These are phyloP conservation scores for Falcunculus frontatus DNA, from an alignment of 2,113 vertebrate species.

Conservation along the genomic window DNA sequence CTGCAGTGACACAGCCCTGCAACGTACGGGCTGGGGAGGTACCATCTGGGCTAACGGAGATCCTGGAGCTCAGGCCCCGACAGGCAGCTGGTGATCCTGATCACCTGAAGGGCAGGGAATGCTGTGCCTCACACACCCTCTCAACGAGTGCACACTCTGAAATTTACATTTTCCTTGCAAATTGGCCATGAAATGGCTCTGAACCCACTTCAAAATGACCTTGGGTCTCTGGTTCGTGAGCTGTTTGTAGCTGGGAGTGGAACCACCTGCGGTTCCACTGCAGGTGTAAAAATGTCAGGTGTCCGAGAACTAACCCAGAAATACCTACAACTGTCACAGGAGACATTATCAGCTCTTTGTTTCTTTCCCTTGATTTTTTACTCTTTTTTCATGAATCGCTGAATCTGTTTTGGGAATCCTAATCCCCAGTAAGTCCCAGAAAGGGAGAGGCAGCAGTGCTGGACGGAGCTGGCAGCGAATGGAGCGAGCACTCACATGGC, in stretches of 20 bases:
- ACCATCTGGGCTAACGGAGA: neutral
- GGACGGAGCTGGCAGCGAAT: neutral
- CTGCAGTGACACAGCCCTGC: neutral
- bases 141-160: neutral
- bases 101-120: neutral
- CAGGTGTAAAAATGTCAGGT: neutral
- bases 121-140: conserved; percentile 22
- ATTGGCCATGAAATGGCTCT: neutral
- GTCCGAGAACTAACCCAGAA: neutral
- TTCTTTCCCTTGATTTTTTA: neutral
- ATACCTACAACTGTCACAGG: neutral
- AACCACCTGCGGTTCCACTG: neutral
- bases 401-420: neutral
- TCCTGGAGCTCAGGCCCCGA: conserved; percentile 22
- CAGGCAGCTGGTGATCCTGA: conserved; percentile 7
- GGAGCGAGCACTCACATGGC: rapidly evolving
- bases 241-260: neutral
- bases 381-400: neutral
- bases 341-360: neutral
- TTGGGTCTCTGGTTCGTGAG: neutral
- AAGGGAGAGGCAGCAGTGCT: neutral
- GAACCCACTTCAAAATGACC: neutral
- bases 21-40: neutral
- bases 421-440: neutral
- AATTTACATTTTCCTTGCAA: neutral